Percentiles rank a stretch among this genome's conserved stretches.
These are phyloP conservation scores for Eurystomus glaucurus DNA, from an alignment of 2,797 vertebrate species.

Conservation along the genomic window DNA sequence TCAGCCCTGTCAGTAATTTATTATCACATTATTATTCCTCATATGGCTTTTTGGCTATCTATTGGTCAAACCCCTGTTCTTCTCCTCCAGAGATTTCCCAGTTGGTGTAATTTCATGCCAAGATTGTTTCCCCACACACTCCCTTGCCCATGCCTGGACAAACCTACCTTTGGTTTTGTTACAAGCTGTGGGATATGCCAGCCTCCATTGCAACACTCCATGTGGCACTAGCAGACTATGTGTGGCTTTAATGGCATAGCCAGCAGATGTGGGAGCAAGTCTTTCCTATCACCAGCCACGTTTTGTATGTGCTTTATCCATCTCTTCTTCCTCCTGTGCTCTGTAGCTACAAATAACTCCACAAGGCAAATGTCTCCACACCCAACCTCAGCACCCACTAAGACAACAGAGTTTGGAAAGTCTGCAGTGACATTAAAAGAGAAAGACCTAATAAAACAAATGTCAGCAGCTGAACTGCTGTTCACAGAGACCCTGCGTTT, in stretches of 20 bases:
- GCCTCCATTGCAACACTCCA: fast-evolving
- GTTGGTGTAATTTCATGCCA: neutral
- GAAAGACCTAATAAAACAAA: neutral
- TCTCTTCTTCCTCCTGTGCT: neutral
- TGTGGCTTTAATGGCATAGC: fast-evolving
- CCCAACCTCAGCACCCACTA: neutral
- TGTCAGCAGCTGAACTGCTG: neutral
- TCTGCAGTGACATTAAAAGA: neutral
- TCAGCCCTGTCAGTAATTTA: neutral
- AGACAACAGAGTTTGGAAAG: neutral
- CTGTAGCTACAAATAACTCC: neutral
- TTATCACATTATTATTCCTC: neutral
- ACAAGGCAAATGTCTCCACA: neutral
- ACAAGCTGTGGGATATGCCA: neutral
- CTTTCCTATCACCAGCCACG: neutral
- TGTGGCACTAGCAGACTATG: neutral
- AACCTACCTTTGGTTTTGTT: neutral
- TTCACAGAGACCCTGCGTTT: neutral
- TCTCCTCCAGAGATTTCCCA: neutral
- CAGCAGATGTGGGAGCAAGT: neutral
- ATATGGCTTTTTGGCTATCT: neutral
- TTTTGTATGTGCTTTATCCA: neutral
- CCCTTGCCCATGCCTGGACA: neutral
- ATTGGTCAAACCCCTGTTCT: neutral
- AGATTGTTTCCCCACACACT: fast-evolving